phyloP scores from a whole-genome alignment of 2,888 invertebrate species.

The Ferrisia virgata region DNA sequence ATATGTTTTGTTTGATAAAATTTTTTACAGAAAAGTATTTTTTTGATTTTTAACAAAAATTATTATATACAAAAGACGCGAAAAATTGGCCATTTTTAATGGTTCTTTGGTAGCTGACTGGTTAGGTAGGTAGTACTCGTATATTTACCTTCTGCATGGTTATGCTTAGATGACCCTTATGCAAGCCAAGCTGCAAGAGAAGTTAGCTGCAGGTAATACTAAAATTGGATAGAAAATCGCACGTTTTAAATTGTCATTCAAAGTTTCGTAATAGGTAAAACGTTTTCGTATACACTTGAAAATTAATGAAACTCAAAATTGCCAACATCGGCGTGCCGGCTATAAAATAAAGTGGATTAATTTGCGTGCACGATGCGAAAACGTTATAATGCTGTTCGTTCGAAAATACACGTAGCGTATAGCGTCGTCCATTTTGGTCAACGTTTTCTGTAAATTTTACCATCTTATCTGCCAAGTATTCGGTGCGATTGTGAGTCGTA shows the following conservation, averaged over 20 bases:
- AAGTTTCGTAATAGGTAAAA: neutral
- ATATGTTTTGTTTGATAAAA: no score
- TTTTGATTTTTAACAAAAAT: no score
- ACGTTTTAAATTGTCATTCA: conserved; percentile 16
- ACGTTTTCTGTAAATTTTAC: neutral
- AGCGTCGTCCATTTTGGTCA: neutral
- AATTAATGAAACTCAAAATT: conserved; percentile 26
- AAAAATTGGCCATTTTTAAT: no score
- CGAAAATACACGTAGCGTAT: neutral
- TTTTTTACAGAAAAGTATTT: no score
- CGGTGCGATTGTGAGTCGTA: neutral
- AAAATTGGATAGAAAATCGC: neutral
- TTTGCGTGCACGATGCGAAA: conserved; percentile 21
- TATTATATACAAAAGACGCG: no score
- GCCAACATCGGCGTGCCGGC: conserved; percentile 27
- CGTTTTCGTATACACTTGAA: neutral
- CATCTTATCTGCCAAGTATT: neutral
- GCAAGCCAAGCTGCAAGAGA: neutral
- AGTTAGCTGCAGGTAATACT: neutral
- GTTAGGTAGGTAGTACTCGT: no score
- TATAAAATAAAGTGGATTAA: conserved; percentile 23
- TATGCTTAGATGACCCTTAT: no score
- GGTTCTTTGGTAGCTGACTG: no score
- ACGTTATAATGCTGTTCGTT: conserved; percentile 4
- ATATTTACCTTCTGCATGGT: no score